These are phyloP conservation scores for Pocota personata DNA, from an alignment of 2,888 invertebrate genomes.

Conservation along the genomic window DNA sequence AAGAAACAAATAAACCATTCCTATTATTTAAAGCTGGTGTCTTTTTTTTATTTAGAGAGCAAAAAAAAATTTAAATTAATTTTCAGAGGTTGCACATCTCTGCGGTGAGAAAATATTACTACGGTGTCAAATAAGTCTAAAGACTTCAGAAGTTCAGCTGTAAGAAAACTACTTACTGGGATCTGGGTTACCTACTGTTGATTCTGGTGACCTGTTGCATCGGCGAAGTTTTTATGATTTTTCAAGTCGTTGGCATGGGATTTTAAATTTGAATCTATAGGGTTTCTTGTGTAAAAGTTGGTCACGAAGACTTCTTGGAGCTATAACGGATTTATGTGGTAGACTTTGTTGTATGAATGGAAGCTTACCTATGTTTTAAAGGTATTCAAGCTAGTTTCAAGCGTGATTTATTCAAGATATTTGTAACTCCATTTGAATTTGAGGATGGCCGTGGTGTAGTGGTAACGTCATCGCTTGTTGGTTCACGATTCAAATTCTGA, in stretches of 20 bases:
- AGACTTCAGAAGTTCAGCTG: background rate
- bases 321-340: no score
- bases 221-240: background rate
- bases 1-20: conserved; percentile 64
- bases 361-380: background rate
- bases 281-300: no score
- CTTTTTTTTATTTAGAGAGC: background rate
- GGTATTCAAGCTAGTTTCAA: background rate
- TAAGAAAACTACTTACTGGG: background rate
- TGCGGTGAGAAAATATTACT: background rate
- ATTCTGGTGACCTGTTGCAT: background rate
- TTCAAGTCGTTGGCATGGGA: no score
- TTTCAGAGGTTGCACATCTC: conserved; percentile 9
- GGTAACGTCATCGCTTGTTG: no score
- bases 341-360: no score
- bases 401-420: no score
- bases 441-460: no score
- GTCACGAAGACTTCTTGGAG: no score
- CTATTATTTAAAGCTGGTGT: conserved; percentile 50
- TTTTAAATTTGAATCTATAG: no score
- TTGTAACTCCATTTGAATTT: no score
- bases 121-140: background rate
- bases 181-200: background rate
- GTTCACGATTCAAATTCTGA: no score
- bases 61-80: background rate